phyloP scores from a whole-genome alignment of 2,888 invertebrate genomes.

The Andrena haemorrhoa region DNA sequence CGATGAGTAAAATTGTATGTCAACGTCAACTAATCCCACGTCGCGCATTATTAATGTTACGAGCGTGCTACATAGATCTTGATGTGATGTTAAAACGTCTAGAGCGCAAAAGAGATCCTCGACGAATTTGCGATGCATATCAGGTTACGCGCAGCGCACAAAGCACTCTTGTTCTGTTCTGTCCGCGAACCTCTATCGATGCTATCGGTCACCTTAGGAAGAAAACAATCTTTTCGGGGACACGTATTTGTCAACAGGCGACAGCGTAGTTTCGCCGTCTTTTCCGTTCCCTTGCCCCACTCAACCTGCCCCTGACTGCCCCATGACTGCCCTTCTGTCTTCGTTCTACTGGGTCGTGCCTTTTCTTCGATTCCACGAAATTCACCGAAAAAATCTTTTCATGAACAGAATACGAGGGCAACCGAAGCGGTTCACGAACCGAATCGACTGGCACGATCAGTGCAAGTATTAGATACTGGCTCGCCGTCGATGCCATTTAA shows the following conservation, averaged over 20 bases:
- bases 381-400: neutral
- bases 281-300: neutral
- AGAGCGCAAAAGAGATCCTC: neutral
- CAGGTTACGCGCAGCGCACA: neutral
- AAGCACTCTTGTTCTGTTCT: conserved; percentile 15
- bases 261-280: neutral
- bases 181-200: conserved; percentile 14
- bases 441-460: neutral
- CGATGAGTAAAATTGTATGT: neutral
- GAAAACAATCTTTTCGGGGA: neutral
- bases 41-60: neutral
- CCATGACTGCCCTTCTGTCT: neutral
- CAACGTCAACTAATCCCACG: neutral
- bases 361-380: conserved; percentile 12
- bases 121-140: conserved; percentile 3
- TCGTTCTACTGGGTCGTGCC: neutral
- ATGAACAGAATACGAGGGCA: conserved; percentile 1
- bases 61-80: neutral
- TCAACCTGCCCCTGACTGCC: no score
- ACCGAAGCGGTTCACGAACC: neutral
- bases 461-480: neutral
- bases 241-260: conserved; percentile 1
- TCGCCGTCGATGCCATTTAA: neutral
- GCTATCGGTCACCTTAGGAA: neutral
- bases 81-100: neutral